A percentile compares a stretch with the other conserved stretches of the same genome.
phyloP scores from a whole-genome alignment of 2,113 vertebrate genomes.

The Donacobius atricapilla region DNA sequence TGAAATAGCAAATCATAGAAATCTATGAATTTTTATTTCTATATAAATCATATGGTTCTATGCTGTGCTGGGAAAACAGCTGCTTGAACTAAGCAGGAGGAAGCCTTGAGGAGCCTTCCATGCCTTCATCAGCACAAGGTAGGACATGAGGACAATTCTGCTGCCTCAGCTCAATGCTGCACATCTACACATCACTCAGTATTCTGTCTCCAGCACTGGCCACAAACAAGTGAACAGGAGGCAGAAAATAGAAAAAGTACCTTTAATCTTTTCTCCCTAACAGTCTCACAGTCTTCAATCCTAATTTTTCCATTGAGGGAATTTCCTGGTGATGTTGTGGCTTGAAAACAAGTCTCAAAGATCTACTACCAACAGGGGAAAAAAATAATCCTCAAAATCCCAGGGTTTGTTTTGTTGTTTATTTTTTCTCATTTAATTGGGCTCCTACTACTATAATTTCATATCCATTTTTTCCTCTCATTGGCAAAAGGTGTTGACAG shows the following conservation, averaged over 20 bases:
- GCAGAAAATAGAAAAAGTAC: not conserved
- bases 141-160: not conserved
- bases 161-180: not conserved
- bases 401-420: rapidly evolving
- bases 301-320: not conserved
- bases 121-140: not conserved
- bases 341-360: not conserved
- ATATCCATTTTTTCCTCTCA: not conserved
- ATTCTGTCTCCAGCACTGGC: not conserved
- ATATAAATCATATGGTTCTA: too few relatives aligned
- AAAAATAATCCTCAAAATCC: rapidly evolving
- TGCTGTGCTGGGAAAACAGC: not conserved
- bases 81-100: not conserved
- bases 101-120: not conserved
- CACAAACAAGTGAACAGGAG: not conserved
- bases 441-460: not conserved
- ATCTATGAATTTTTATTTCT: too few relatives aligned
- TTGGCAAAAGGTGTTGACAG: not conserved
- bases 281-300: not conserved
- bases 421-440: not conserved
- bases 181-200: not conserved
- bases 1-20: too few relatives aligned
- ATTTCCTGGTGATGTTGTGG: not conserved
- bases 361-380: not conserved
- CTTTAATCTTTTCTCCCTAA: not conserved